Evolutionary conservation across 2,888 invertebrate genomes (phyloP).

Genomic region (Meteorus colon): DNA sequence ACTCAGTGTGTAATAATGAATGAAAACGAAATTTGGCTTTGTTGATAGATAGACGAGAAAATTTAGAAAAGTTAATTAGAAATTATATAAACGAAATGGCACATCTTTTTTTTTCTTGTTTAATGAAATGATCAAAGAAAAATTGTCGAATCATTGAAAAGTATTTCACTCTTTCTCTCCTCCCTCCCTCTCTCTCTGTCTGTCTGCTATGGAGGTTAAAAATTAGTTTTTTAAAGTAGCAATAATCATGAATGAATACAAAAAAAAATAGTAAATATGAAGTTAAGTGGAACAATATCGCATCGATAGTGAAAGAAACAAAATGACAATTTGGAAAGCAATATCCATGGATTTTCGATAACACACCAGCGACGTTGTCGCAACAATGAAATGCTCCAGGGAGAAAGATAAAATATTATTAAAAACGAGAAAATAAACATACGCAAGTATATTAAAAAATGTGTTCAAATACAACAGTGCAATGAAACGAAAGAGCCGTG

Average conservation of each 20-base stretch:
- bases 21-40: neutral
- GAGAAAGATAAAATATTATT: conserved; percentile 25
- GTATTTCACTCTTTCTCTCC: too few species aligned
- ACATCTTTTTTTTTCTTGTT: too few species aligned
- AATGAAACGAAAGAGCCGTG: conserved; percentile 34
- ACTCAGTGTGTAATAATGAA: neutral
- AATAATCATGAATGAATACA: conserved; percentile 16
- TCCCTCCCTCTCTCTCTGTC: too few species aligned
- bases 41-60: too few species aligned
- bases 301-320: conserved; percentile 26
- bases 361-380: conserved; percentile 33
- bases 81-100: too few species aligned
- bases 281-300: conserved; percentile 39
- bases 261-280: conserved; percentile 31
- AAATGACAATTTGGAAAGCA: conserved; percentile 40
- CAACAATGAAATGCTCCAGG: conserved; percentile 11
- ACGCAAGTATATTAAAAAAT: conserved; percentile 12
- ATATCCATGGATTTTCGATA: conserved; percentile 41
- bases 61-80: too few species aligned
- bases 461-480: conserved; percentile 37
- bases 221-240: too few species aligned
- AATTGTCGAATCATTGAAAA: too few species aligned
- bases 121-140: too few species aligned
- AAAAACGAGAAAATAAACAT: conserved; percentile 25
- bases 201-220: too few species aligned